Evolutionary conservation across 2,888 invertebrate species (phyloP).

Genomic region (Lacanobia oleracea): DNA sequence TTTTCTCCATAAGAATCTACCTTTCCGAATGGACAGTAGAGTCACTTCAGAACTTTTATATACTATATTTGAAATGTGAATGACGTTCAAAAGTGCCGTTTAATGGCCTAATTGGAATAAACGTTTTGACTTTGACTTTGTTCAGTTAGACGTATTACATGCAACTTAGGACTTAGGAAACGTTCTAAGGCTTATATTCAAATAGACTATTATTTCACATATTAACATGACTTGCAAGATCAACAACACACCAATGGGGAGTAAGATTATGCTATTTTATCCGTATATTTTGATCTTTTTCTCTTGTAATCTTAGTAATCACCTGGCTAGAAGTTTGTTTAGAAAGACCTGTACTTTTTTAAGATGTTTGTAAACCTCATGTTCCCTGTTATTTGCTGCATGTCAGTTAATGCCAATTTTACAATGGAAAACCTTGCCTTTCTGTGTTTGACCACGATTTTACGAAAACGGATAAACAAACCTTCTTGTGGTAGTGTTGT

Average conservation of each 20-base stretch:
- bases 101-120: no score
- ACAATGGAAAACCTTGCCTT: not conserved
- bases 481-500: conserved; percentile 35
- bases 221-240: not conserved
- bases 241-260: not conserved
- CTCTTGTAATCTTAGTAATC: no score
- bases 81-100: no score
- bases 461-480: conserved; percentile 17
- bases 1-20: no score
- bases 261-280: not conserved
- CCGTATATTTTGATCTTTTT: not conserved
- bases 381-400: not conserved
- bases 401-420: not conserved
- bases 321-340: not conserved
- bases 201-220: not conserved
- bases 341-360: not conserved
- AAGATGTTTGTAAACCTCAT: not conserved
- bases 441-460: not conserved
- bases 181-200: not conserved
- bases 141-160: not conserved
- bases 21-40: no score
- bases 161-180: not conserved
- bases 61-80: no score
- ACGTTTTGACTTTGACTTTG: no score
- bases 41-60: no score